Evolutionary conservation across 2,113 vertebrate species (phyloP), one percentile per base, ranked within the genome.

Genomic region (Sapayoa aenigma): DNA sequence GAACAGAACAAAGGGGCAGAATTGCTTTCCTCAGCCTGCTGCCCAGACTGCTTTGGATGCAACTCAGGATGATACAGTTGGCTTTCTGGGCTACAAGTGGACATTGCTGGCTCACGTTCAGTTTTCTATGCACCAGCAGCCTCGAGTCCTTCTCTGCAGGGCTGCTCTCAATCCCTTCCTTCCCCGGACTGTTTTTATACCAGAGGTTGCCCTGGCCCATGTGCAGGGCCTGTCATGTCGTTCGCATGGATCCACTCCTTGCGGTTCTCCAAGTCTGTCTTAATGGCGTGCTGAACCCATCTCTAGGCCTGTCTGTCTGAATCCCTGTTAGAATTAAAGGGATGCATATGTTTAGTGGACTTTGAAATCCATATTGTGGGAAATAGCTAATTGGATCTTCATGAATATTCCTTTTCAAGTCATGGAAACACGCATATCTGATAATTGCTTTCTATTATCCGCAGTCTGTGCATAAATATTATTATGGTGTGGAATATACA

Each of bases 131-230:
- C 9, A 37, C 12, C 23, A 35, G 27, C 20, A 52, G 14, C 3
- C 5, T 18, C 13, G 59, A 19, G 47, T 53, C 12, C 28, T 56
- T 79, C 52, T 67, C 4, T 1, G 0, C 20, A 37, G 17, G 28
- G 4, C 39, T 72, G 16, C 24, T 75, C 33, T 65, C 53, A 25
- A 23, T 65, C 28, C 16, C 7, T 68, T 68, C 23, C 25, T 84
- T 15, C 4, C 21, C 7, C 23, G 84, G 33, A 16, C 18, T 35
- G 24, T 69, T 25, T 31, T 62, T 35, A 42, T 65, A 77, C 7
- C 0, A 2, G 55, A 37, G 5, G 1, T 19, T 89, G 28, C 22
- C 41, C 39, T 1, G 2, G 18, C 17, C 21, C 10, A 11, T 9
- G 7, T 22, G 19, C 27, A 50, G n/a, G 31, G 59, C 11, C 12